These are phyloP conservation scores for Scatophagus argus DNA, from an alignment of 2,113 vertebrate species.

Conservation along the genomic window DNA sequence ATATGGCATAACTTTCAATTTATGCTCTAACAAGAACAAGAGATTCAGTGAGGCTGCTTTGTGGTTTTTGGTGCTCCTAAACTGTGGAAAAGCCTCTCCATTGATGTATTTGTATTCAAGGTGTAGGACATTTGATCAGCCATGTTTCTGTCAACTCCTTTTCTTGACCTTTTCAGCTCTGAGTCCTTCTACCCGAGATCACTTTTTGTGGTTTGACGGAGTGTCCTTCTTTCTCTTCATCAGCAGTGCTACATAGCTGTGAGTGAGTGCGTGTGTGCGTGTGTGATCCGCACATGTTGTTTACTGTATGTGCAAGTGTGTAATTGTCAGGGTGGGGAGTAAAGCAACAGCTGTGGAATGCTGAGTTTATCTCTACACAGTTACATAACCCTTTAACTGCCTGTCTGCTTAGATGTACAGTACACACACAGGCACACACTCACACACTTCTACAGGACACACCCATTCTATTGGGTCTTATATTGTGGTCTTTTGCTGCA, in stretches of 20 bases:
- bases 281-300: conserved; percentile 17
- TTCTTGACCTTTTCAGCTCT: neutral
- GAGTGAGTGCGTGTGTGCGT: conserved; percentile 30
- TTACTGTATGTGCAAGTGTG: conserved; percentile 34
- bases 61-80: neutral
- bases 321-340: conserved; percentile 67
- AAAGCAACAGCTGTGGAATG: conserved; percentile 66
- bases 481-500: conserved; percentile 42
- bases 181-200: neutral
- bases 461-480: conserved; percentile 45
- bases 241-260: neutral
- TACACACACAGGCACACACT: conserved; percentile 25
- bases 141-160: neutral
- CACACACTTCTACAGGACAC: conserved; percentile 27
- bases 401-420: conserved; percentile 11
- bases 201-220: neutral
- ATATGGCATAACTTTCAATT: neutral
- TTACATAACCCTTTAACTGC: conserved; percentile 68
- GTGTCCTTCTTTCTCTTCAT: conserved; percentile 18
- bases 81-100: neutral
- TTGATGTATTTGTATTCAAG: neutral
- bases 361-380: conserved; percentile 58
- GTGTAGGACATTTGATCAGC: neutral
- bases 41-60: too few relatives aligned
- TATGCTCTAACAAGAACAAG: neutral